Evolutionary conservation across 2,113 vertebrate genomes (phyloP).

Genomic region (Naja naja): DNA sequence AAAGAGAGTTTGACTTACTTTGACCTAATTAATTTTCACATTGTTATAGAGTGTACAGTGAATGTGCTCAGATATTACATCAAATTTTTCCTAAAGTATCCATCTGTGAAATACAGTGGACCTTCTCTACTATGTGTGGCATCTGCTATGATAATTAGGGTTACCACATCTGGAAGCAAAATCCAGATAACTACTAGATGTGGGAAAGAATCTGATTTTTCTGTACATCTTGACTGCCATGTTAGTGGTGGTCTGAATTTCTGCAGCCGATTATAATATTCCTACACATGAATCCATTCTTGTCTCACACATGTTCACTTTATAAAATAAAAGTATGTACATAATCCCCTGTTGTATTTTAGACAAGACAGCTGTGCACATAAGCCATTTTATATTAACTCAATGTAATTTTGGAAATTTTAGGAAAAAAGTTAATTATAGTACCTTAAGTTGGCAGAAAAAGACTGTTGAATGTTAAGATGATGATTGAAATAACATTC

Average conservation of each 20-base stretch:
- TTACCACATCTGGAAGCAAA: not conserved
- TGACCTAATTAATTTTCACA: not conserved
- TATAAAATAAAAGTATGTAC: not conserved
- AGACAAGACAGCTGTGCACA: not conserved
- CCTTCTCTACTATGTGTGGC: not conserved
- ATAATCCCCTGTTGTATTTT: not conserved
- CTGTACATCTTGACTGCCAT: not conserved
- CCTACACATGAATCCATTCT: not conserved
- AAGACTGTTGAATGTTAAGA: slow-evolving; percentile 13
- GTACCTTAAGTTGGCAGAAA: not conserved
- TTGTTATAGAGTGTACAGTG: not conserved
- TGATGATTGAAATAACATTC: slow-evolving; percentile 3
- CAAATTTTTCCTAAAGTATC: not conserved
- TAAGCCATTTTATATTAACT: not conserved
- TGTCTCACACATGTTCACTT: not conserved
- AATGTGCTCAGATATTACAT: not conserved
- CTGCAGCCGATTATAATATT: not conserved
- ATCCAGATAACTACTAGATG: not conserved
- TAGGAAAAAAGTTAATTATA: slow-evolving; percentile 8
- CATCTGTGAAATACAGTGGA: not conserved
- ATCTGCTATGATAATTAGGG: not conserved
- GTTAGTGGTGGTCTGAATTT: not conserved
- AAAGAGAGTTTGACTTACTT: not conserved
- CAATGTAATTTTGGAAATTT: not conserved
- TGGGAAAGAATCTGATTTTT: not conserved